A percentile compares a stretch with the other conserved stretches of the same genome.
These are phyloP conservation scores for Molanna angustata DNA, from an alignment of 2,888 invertebrate species.

Conservation along the genomic window DNA sequence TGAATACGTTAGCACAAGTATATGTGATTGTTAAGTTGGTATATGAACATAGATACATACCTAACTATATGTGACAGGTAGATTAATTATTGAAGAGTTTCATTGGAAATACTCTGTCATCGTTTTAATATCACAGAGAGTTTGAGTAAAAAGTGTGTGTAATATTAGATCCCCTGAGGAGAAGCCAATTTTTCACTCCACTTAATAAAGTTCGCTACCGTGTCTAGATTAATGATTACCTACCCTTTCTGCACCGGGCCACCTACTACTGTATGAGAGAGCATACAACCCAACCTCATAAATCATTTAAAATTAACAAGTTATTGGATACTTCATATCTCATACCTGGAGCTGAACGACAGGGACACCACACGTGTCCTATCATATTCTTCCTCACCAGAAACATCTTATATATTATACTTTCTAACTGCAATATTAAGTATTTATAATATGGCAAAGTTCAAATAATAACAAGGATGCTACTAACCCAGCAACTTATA, in stretches of 20 bases:
- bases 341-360: not conserved
- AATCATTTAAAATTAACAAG: constrained; percentile 33
- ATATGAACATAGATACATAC: too few relatives aligned
- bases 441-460: too few relatives aligned
- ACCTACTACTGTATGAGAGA: constrained; percentile 1
- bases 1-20: too few relatives aligned
- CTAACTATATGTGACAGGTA: too few relatives aligned
- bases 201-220: constrained; percentile 29
- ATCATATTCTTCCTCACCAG: not conserved
- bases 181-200: constrained; percentile 31
- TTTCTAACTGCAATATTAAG: too few relatives aligned
- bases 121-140: too few relatives aligned
- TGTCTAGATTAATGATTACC: constrained; percentile 30
- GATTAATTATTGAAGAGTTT: too few relatives aligned
- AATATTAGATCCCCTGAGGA: constrained; percentile 23
- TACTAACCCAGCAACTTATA: too few relatives aligned
- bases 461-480: too few relatives aligned
- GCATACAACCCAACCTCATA: constrained; percentile 29
- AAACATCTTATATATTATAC: not conserved
- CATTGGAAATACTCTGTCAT: too few relatives aligned
- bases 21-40: too few relatives aligned
- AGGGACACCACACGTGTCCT: too few relatives aligned
- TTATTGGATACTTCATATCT: constrained; percentile 28
- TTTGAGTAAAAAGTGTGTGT: constrained; percentile 20
- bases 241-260: constrained; percentile 16